phyloP scores from a whole-genome alignment of 2,888 invertebrate species.

The Scaptomyza polygonia region DNA sequence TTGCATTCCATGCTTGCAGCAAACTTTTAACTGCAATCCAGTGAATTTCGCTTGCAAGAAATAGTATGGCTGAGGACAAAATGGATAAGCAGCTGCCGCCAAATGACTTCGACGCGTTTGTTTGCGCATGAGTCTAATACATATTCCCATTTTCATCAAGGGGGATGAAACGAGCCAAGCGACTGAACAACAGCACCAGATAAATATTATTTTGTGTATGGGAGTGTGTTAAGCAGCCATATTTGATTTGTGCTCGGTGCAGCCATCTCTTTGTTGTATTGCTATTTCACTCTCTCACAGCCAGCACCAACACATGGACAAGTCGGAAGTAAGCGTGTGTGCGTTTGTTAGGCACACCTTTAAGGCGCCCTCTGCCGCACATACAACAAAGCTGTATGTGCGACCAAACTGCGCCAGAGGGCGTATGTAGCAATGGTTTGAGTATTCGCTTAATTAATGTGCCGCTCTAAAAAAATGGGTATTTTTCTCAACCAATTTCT shows the following conservation, averaged over 20 bases:
- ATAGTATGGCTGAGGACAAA: conserved; percentile 7
- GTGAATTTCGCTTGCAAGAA: conserved; percentile 40
- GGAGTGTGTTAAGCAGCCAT: conserved; percentile 47
- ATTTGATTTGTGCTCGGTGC: conserved; percentile 39
- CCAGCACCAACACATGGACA: conserved; percentile 35
- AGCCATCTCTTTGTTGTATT: conserved; percentile 25
- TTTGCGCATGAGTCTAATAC: conserved; percentile 66
- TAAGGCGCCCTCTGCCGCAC: conserved; percentile 57
- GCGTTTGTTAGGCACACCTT: conserved; percentile 30
- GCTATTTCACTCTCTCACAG: conserved; percentile 26
- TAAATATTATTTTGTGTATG: conserved; percentile 19
- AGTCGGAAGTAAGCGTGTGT: conserved; percentile 26
- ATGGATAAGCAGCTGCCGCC: conserved; percentile 45
- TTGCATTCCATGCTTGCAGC: conserved; percentile 58
- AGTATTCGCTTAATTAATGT: conserved; percentile 32
- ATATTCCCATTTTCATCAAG: not conserved
- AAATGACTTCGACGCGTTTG: conserved; percentile 19
- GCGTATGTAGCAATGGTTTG: conserved; percentile 59
- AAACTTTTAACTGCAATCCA: conserved; percentile 69
- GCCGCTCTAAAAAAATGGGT: conserved; percentile 11
- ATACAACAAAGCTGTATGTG: conserved; percentile 8
- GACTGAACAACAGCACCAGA: conserved; percentile 15
- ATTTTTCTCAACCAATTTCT: conserved; percentile 24
- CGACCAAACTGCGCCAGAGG: conserved; percentile 35
- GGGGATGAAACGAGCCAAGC: conserved; percentile 25